Percentiles rank a stretch among this genome's conserved stretches.
These are phyloP conservation scores for Synergus japonicus DNA, from an alignment of 2,888 invertebrate species.

Conservation along the genomic window DNA sequence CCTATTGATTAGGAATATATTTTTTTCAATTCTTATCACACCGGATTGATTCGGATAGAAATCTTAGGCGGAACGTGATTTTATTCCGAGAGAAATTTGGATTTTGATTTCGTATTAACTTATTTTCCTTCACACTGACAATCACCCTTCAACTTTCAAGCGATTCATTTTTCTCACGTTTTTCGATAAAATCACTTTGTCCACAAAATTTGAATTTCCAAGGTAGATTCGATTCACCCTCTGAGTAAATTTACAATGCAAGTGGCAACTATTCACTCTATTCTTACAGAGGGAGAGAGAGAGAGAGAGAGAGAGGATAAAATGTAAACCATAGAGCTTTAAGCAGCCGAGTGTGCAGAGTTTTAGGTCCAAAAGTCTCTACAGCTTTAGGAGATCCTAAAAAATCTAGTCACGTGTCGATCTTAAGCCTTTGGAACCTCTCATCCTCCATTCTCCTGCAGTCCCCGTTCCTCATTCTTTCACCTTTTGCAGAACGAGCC, in stretches of 20 bases:
- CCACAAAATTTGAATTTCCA: neutral
- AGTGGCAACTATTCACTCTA: neutral
- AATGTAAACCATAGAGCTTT: constrained; percentile 21
- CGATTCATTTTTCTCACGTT: neutral
- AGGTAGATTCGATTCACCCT: neutral
- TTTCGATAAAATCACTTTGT: neutral
- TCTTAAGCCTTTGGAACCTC: constrained; percentile 2
- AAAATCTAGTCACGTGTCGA: constrained; percentile 30
- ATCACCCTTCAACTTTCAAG: neutral
- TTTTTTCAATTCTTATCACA: too few relatives aligned
- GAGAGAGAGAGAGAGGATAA: neutral
- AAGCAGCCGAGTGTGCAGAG: neutral
- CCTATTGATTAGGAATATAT: too few relatives aligned
- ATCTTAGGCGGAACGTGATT: too few relatives aligned
- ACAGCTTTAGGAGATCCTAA: constrained; percentile 21
- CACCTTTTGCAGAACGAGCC: neutral
- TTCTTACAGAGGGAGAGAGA: neutral
- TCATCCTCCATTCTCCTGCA: neutral
- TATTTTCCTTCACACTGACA: too few relatives aligned
- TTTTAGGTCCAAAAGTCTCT: neutral
- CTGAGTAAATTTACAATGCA: neutral
- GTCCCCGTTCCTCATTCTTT: neutral
- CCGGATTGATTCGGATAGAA: too few relatives aligned
- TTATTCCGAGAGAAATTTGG: too few relatives aligned
- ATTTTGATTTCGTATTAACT: too few relatives aligned